Conservation (phyloP, 35 echinoderm and acorn worm genomes). For the Ophioderma brevispina region DNA sequence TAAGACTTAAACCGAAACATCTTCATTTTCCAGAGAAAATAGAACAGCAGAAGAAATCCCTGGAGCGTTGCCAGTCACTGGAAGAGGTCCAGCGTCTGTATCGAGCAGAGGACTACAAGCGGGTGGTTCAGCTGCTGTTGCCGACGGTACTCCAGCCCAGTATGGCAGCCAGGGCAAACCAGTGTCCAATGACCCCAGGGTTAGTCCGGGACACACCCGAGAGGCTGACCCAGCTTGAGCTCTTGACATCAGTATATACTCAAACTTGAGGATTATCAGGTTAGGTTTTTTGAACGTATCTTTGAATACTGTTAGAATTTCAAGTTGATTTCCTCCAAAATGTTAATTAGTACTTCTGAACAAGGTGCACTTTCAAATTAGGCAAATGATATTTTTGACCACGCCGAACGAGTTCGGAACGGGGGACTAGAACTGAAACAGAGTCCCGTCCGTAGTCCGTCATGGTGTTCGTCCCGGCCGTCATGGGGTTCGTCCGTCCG, state of each 20-base stretch:
- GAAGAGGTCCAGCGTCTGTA: slow-evolving; percentile 84
- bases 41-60: slow-evolving; percentile 59
- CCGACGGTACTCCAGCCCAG: slow-evolving; percentile 48
- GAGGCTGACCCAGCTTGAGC: slow-evolving; percentile 45
- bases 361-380: too few relatives aligned
- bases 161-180: not conserved
- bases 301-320: too few relatives aligned
- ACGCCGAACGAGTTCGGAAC: too few relatives aligned
- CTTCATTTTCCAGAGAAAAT: slow-evolving; percentile 71
- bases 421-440: too few relatives aligned
- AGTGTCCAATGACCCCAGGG: not conserved
- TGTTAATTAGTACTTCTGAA: too few relatives aligned
- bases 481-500: too few relatives aligned
- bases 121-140: slow-evolving; percentile 65
- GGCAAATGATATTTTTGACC: too few relatives aligned
- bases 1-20: too few relatives aligned
- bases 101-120: slow-evolving; percentile 52
- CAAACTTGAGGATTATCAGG: slow-evolving; percentile 68
- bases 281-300: too few relatives aligned
- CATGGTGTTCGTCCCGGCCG: too few relatives aligned
- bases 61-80: slow-evolving; percentile 76
- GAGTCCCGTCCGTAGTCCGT: too few relatives aligned
- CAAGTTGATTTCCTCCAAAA: too few relatives aligned
- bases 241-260: slow-evolving; percentile 60
- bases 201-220: slow-evolving; percentile 31